Base-by-base conservation (phyloP, 1,140 invertebrate species). In the Papilio polytes region DNA sequence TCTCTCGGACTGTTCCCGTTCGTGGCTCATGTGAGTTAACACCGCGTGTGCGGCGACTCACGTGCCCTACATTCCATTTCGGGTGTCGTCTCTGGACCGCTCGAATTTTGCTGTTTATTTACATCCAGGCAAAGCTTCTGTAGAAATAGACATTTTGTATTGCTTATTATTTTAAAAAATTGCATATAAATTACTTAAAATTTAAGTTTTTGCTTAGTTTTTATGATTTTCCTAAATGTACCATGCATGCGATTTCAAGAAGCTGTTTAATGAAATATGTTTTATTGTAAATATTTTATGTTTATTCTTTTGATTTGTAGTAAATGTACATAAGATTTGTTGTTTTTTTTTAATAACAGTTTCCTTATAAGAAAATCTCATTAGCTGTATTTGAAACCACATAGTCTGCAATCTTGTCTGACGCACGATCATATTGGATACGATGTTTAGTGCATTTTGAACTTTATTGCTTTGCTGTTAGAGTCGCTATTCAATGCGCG, bases 61-160 rank as follows among this genome's bases (percentile, higher is more conserved):
- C 92, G 89, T 92, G 92, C 90, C 93, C 93, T 92, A 93, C 81
- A 91, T 94, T 92, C 88, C 81, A 91, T 94, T 92, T 89, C 81
- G 91, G 90, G 89, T 89, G 86, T 85, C 89, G 88, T 87, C 90
- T 85, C 85, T 88, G 90, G 90, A 91, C 85, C 86, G 83, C 87
- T 86, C 88, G 89, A 85, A 88, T 87, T 91, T 90, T 91, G 89
- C 80, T 84, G 83, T 88, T 88, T 88, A 87, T 88, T 90, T 90
- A 91, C 86, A 83, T 86, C 83, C 84, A 88, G 84, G 82, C 88
- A 89, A 88, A 80, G 88, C 88, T 92, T 92, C 72, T 74, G 85
- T 91, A 90, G 86, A 83, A 22, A 44, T 84, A 83, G 83, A 53
- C 74, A 66, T 81, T 76, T 78, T 81, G 66, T 84, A 84, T 78